These are phyloP conservation scores for Thereva unica DNA, from an alignment of 2,888 invertebrate species.

Conservation along the genomic window DNA sequence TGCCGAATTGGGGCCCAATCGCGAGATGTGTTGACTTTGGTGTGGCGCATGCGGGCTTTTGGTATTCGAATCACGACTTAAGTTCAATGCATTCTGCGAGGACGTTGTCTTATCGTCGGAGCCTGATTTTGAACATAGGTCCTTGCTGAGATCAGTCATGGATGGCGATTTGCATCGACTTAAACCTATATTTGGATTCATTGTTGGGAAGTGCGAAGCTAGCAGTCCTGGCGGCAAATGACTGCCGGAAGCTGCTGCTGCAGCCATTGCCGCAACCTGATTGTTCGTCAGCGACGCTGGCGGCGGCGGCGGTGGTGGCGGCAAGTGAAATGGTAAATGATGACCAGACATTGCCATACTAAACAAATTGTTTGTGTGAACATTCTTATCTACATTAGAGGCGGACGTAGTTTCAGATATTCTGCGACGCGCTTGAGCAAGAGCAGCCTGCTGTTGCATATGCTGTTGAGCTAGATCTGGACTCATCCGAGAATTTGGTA, in stretches of 20 bases:
- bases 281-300: constrained; percentile 64
- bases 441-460: constrained; percentile 52
- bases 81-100: constrained; percentile 67
- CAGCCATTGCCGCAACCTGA: constrained; percentile 63
- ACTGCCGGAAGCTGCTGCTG: constrained; percentile 67
- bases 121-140: constrained; percentile 40
- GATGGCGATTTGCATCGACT: constrained; percentile 47
- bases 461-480: constrained; percentile 55
- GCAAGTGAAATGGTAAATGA: constrained; percentile 67
- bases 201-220: constrained; percentile 60
- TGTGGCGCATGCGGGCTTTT: constrained; percentile 45
- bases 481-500: constrained; percentile 49
- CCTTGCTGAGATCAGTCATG: constrained; percentile 46
- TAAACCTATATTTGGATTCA: constrained; percentile 42
- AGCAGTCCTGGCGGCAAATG: constrained; percentile 66
- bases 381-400: constrained; percentile 50
- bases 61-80: constrained; percentile 62
- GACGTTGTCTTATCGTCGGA: constrained; percentile 52
- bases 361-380: constrained; percentile 64
- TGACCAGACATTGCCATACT: constrained; percentile 65
- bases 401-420: constrained; percentile 59
- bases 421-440: constrained; percentile 60
- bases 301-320: constrained; percentile 67
- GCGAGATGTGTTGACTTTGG: constrained; percentile 46
- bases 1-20: constrained; percentile 33